Conservation (phyloP, 2,888 invertebrate genomes). For the Andricus quercusramuli region DNA sequence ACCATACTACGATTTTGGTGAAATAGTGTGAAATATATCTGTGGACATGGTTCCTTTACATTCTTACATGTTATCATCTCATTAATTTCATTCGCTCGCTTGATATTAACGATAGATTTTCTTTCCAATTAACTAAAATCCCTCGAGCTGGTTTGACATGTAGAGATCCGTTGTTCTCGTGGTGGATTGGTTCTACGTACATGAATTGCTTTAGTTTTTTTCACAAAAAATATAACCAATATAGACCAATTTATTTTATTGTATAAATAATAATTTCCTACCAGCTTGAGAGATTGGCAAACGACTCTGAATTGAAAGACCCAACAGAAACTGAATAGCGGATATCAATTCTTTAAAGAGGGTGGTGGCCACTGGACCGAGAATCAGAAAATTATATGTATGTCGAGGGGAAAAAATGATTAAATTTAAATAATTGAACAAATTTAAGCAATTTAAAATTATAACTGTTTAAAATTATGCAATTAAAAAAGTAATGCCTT, state of each 20-base stretch:
- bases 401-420: too few relatives aligned
- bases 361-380: too few relatives aligned
- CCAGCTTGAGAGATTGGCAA: slow-evolving; percentile 37
- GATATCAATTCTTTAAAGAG: too few relatives aligned
- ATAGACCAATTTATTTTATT: background rate
- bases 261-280: background rate
- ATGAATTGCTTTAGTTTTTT: background rate
- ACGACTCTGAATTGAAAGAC: slow-evolving; percentile 11
- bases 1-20: background rate
- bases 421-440: too few relatives aligned
- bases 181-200: slow-evolving; percentile 33
- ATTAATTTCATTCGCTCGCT: slow-evolving; percentile 26
- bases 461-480: too few relatives aligned
- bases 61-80: slow-evolving; percentile 7
- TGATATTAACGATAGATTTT: slow-evolving; percentile 9
- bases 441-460: too few relatives aligned
- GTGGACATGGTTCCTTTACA: background rate
- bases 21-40: background rate
- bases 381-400: too few relatives aligned
- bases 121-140: slow-evolving; percentile 25
- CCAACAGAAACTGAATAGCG: background rate
- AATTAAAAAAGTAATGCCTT: too few relatives aligned
- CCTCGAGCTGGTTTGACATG: slow-evolving; percentile 39
- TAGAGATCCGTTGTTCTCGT: slow-evolving; percentile 24
- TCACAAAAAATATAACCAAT: background rate